phyloP scores from a whole-genome alignment of 1,140 invertebrate species.

The Drosophila pandora region DNA sequence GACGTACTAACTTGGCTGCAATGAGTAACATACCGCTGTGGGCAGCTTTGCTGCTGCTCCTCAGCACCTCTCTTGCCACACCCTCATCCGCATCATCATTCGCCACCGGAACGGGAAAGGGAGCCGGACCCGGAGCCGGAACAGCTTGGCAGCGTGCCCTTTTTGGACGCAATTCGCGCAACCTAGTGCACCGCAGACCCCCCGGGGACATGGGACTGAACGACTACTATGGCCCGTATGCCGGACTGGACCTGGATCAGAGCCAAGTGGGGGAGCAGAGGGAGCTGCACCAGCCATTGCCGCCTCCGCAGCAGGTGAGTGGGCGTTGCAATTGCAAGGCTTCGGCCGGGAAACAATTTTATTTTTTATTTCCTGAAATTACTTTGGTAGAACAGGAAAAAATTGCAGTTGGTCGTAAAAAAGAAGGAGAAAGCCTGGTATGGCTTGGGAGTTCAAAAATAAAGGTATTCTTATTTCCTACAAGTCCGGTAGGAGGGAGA shows the following conservation, averaged over 20 bases:
- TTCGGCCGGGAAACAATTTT: not conserved
- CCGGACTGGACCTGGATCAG: conserved; percentile 20
- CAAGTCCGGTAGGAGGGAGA: not conserved
- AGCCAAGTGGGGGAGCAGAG: conserved; percentile 12
- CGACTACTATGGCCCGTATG: conserved; percentile 48
- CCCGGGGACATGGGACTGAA: conserved; percentile 26
- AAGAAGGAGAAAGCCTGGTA: not conserved
- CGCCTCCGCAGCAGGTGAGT: conserved; percentile 64
- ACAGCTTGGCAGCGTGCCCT: conserved; percentile 89
- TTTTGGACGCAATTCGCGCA: conserved; percentile 93
- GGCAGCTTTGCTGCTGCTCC: conserved; percentile 68
- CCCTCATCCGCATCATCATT: conserved; percentile 21
- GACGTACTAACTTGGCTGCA: conserved; percentile 50
- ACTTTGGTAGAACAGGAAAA: not conserved
- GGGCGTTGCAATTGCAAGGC: conserved; percentile 11
- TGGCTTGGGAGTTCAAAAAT: not conserved
- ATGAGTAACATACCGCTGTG: conserved; percentile 74
- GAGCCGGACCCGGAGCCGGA: not conserved
- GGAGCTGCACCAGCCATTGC: conserved; percentile 30
- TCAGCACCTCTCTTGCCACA: conserved; percentile 45
- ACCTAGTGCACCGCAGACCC: conserved; percentile 86
- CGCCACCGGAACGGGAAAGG: not conserved
- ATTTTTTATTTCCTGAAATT: not conserved
- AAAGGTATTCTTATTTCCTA: not conserved
- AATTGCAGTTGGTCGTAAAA: not conserved